Evolutionary conservation across 2,888 invertebrate species (phyloP).

Genomic region (Eupithecia insigniata): DNA sequence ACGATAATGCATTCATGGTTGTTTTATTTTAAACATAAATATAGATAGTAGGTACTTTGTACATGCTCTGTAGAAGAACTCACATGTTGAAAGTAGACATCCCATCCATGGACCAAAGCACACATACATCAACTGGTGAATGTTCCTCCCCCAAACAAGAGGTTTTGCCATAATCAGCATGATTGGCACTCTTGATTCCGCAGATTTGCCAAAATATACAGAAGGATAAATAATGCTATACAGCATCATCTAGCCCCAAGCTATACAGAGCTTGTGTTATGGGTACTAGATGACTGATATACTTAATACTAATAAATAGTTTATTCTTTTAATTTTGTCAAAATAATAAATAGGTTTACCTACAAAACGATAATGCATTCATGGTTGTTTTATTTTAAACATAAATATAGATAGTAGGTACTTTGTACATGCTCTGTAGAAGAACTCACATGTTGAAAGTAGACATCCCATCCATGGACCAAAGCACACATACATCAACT

Average conservation of each 20-base stretch:
- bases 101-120: neutral
- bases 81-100: neutral
- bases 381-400: slow-evolving; percentile 1
- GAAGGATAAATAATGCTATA: too few species aligned
- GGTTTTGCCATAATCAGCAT: neutral
- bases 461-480: neutral
- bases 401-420: too few species aligned
- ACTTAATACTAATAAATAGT: too few species aligned
- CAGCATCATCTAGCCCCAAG: too few species aligned
- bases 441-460: neutral
- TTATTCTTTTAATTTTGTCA: too few species aligned
- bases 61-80: neutral
- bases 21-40: slow-evolving; percentile 1
- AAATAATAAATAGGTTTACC: neutral
- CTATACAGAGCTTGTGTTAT: too few species aligned
- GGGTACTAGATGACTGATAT: too few species aligned
- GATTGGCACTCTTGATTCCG: too few species aligned
- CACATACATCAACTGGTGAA: neutral
- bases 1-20: neutral
- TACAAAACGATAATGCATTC: neutral
- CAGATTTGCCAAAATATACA: too few species aligned
- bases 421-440: neutral
- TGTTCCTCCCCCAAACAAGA: too few species aligned
- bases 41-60: too few species aligned
- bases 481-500: neutral